Percentiles rank a stretch among this genome's conserved stretches.
Conservation (phyloP, 2,888 invertebrate genomes). For the Tethea ocularis region DNA sequence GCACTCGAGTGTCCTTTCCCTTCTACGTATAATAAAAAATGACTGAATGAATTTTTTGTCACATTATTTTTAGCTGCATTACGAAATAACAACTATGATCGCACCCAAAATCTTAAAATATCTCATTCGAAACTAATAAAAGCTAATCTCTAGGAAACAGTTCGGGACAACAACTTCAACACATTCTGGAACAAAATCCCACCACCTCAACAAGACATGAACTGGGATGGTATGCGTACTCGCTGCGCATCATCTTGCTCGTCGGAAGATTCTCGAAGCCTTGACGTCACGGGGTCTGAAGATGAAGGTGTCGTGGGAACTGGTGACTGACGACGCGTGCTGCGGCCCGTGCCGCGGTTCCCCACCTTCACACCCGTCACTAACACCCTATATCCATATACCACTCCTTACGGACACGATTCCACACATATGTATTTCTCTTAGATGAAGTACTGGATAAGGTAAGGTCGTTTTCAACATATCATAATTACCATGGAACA, state of each 20-base stretch:
- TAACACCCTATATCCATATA: constrained; percentile 56
- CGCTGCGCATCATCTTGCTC: constrained; percentile 71
- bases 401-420: constrained; percentile 60
- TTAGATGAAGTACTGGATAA: constrained; percentile 30
- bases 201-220: constrained; percentile 58
- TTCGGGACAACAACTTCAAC: constrained; percentile 73
- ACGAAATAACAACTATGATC: too few species aligned
- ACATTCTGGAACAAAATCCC: constrained; percentile 78
- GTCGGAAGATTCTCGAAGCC: constrained; percentile 76
- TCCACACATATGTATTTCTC: constrained; percentile 66
- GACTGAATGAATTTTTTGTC: too few species aligned
- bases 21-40: too few species aligned
- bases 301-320: constrained; percentile 69
- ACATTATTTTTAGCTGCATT: too few species aligned
- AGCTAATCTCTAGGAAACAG: constrained; percentile 52
- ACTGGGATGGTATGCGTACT: constrained; percentile 64
- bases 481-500: background rate
- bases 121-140: background rate
- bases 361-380: constrained; percentile 59
- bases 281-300: constrained; percentile 81
- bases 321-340: constrained; percentile 74
- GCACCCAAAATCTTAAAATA: background rate
- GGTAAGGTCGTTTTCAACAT: background rate
- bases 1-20: too few species aligned
- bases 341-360: constrained; percentile 82